A percentile compares a stretch with the other conserved stretches of the same genome.
phyloP scores from a whole-genome alignment of 2,113 vertebrate genomes.

The Eulemur macaco region DNA sequence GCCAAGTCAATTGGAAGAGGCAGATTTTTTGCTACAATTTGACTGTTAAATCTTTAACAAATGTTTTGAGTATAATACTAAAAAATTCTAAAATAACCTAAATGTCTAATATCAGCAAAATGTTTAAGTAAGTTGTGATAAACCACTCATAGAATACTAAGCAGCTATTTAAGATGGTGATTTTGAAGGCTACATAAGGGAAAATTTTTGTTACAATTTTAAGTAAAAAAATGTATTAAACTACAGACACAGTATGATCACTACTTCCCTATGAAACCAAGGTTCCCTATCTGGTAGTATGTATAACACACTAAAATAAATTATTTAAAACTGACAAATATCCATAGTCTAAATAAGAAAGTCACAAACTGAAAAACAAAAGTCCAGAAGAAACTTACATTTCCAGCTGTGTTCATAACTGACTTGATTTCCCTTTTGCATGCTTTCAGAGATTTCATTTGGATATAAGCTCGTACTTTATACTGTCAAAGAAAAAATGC shows the following conservation, averaged over 20 bases:
- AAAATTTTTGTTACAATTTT: not conserved
- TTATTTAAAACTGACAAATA: slow-evolving; percentile 6
- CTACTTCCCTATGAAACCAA: not conserved
- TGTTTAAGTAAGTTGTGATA: slow-evolving; percentile 29
- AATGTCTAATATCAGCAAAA: not conserved
- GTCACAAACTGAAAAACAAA: not conserved
- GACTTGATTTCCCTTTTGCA: slow-evolving; percentile 99
- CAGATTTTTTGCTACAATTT: not conserved
- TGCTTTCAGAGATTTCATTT: slow-evolving; percentile 98
- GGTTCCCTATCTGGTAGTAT: not conserved
- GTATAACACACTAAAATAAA: not conserved
- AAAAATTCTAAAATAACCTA: not conserved
- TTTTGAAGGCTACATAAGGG: not conserved
- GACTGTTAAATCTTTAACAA: not conserved
- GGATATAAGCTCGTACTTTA: slow-evolving; percentile 98
- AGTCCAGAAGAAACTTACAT: slow-evolving; percentile 88
- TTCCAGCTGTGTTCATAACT: slow-evolving; percentile 99
- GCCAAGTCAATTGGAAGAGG: not conserved
- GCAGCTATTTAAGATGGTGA: not conserved
- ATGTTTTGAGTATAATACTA: not conserved
- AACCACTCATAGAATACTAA: not conserved
- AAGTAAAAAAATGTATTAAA: not conserved
- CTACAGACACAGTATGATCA: not conserved
- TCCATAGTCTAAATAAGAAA: not conserved
- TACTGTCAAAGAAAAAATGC: slow-evolving; percentile 85